These are phyloP conservation scores for Megalonaias nervosa DNA, from an alignment of 1,140 invertebrate species.

Conservation along the genomic window DNA sequence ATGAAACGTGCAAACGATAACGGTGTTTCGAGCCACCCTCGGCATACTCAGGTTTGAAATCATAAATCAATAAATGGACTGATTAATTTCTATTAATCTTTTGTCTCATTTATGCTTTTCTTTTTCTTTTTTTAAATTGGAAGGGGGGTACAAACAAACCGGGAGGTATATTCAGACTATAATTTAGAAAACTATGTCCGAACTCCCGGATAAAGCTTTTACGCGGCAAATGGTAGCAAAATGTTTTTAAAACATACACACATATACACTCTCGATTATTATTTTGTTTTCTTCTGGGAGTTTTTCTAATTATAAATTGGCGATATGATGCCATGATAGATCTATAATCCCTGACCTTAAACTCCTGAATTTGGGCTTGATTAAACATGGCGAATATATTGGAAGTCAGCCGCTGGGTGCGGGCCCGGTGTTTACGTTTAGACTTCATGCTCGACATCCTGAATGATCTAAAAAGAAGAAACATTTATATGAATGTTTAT, in stretches of 20 bases:
- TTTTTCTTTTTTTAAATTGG: no score
- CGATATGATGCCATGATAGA: no score
- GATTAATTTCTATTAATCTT: no score
- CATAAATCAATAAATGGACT: no score
- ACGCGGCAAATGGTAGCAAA: not conserved
- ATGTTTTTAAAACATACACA: not conserved
- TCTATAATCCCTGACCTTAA: conserved; percentile 79
- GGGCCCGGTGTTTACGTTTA: conserved; percentile 82
- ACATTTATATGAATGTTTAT: no score
- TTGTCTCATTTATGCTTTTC: no score
- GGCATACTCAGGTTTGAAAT: no score
- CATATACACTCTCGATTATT: not conserved
- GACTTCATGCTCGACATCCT: conserved; percentile 87
- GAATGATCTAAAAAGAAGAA: not conserved
- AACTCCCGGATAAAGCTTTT: not conserved
- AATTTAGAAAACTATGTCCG: not conserved
- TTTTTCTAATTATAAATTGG: no score
- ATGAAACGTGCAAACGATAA: no score
- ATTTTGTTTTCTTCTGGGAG: not conserved
- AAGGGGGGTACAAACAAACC: no score
- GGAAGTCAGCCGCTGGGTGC: conserved; percentile 82
- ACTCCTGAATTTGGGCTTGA: conserved; percentile 98
- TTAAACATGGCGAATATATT: conserved; percentile 99
- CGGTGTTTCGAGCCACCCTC: no score
- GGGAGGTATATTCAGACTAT: no score